These are phyloP conservation scores for Drosophila leontia DNA, from an alignment of 1,140 invertebrate species.

Conservation along the genomic window DNA sequence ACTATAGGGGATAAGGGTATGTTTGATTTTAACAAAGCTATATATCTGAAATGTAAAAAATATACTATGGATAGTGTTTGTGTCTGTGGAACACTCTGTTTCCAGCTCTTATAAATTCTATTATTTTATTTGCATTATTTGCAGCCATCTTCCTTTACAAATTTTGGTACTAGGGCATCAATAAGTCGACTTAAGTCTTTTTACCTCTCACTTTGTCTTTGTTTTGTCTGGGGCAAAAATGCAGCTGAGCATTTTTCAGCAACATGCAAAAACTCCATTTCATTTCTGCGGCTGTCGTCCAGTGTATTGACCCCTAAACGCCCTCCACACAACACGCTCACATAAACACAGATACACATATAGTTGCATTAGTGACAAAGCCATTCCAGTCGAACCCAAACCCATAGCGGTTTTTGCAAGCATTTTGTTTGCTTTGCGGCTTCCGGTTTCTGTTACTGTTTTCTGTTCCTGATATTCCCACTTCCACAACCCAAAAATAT, in stretches of 20 bases:
- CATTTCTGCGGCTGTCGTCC: constrained; percentile 63
- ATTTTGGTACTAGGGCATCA: background rate
- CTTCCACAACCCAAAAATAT: background rate
- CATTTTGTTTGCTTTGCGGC: constrained; percentile 80
- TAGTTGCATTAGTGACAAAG: constrained; percentile 40
- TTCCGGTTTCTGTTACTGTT: constrained; percentile 72
- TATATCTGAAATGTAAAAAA: too few species aligned
- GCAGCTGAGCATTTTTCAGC: constrained; percentile 71
- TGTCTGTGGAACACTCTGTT: too few species aligned
- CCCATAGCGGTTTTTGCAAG: constrained; percentile 69
- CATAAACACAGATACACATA: constrained; percentile 3
- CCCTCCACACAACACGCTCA: constrained; percentile 4
- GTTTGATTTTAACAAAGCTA: too few species aligned
- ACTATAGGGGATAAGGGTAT: background rate
- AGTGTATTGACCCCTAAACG: constrained; percentile 76
- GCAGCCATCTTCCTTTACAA: background rate
- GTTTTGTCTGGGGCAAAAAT: constrained; percentile 61
- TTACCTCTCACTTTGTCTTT: constrained; percentile 40
- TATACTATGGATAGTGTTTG: too few species aligned
- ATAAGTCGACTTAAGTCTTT: background rate
- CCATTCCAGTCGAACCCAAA: constrained; percentile 23
- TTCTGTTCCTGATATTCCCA: constrained; percentile 39
- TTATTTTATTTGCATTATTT: too few species aligned
- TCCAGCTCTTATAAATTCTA: too few species aligned
- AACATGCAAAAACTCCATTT: constrained; percentile 79